Base-by-base conservation (phyloP, 35 echinoderm and acorn worm genomes). In the Anneissia japonica region DNA sequence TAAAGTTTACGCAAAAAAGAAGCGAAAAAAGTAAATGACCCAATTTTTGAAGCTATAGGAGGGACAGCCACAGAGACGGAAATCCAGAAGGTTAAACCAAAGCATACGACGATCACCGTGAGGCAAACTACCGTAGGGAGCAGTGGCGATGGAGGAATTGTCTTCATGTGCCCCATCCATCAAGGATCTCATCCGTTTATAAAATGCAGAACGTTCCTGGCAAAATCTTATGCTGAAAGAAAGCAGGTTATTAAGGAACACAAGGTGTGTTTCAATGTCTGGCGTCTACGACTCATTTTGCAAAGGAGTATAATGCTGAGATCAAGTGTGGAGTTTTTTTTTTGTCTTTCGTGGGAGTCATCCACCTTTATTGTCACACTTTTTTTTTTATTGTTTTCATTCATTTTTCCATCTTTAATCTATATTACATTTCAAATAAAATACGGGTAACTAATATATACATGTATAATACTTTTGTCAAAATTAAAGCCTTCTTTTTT, bases 111-210 rank as follows among this genome's bases (percentile, higher is more conserved):
- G 51, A 23, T 26, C 51, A 64, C 9, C 21, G 51, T 64, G 26
- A 64, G 26, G 40, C 40, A 64, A 23, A 64, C 51, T 2, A 64
- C 40, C 2, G 51, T 16, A 9, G 26, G 21, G 19, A 9, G 26
- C 21, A 23, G 19, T 23, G n/a, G n/a, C n/a, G n/a, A n/a, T n/a
- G n/a, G n/a, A n/a, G 21, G 26, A 64, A 26, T 2, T 9, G 2
- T 23, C 2, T 16, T 64, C 7, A 64, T 64, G n/a, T 91, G 90
- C 26, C 90, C 90, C 13, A 86, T 91, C 0, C 90, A 91, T 30
- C 74, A 74, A 0, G 81, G 45, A 38, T 84, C 90, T 14, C 90
- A 86, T 46, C 84, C 90, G 1, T 43, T 91, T 6, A 75, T 37
- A 32, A 91, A 46, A 34, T 87, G 84, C 45, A 35, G 90, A 13